A percentile compares a stretch with the other conserved stretches of the same genome.
phyloP scores from a whole-genome alignment of 2,888 invertebrate genomes.

The Boloria selene region DNA sequence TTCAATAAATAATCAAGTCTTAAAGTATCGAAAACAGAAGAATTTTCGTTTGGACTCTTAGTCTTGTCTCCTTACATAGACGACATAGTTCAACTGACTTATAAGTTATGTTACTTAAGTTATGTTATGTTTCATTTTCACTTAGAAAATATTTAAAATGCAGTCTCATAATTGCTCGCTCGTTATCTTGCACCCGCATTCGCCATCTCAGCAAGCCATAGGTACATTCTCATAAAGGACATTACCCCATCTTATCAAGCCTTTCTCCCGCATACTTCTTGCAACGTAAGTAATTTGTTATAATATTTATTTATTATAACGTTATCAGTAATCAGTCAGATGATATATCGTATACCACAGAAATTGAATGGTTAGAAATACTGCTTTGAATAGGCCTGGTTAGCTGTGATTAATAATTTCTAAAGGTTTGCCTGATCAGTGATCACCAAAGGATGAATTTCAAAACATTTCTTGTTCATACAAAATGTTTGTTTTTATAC shows the following conservation, averaged over 20 bases:
- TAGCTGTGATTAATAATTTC: conserved; percentile 4
- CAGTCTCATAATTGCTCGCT: conserved; percentile 25
- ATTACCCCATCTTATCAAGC: conserved; percentile 60
- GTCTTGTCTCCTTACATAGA: no score
- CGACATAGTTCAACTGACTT: neutral
- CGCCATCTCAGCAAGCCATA: conserved; percentile 38
- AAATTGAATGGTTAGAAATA: conserved; percentile 17
- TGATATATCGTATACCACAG: conserved; percentile 42
- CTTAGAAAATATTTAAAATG: conserved; percentile 10
- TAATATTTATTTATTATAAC: conserved; percentile 50
- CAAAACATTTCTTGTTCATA: no score
- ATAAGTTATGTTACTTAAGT: neutral
- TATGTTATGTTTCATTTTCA: neutral
- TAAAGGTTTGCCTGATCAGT: no score
- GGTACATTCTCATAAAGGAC: conserved; percentile 53
- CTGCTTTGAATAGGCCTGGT: conserved; percentile 22
- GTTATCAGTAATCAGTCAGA: conserved; percentile 46
- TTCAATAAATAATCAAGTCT: no score
- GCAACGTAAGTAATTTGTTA: conserved; percentile 50
- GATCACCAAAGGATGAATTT: no score
- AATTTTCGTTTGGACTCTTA: no score
- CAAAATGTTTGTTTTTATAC: no score
- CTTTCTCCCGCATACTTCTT: conserved; percentile 51
- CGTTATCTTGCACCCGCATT: conserved; percentile 27
- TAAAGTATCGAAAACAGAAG: no score